phyloP scores from a whole-genome alignment of 2,113 vertebrate genomes.

The Brachyhypopomus occidentalis region DNA sequence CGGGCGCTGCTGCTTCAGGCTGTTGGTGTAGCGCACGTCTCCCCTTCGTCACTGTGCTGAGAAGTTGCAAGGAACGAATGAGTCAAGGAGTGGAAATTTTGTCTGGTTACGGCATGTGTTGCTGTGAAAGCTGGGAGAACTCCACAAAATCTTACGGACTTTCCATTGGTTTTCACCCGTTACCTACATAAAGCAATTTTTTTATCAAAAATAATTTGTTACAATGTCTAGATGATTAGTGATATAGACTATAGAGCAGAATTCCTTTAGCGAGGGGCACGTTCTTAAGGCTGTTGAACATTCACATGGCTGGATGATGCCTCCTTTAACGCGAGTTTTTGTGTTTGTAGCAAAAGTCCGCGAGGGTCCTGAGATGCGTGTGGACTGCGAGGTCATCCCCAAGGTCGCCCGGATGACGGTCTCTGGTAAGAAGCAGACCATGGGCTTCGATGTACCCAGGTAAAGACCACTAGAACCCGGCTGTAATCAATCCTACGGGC shows the following conservation, averaged over 20 bases:
- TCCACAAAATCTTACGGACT: background rate
- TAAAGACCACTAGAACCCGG: conserved; percentile 63
- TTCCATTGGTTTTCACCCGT: background rate
- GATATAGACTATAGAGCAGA: too few relatives aligned
- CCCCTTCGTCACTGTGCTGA: too few relatives aligned
- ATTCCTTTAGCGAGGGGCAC: too few relatives aligned
- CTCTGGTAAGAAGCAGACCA: conserved; percentile 95
- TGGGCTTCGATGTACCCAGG: conserved; percentile 96
- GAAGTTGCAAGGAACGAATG: background rate
- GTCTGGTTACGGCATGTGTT: background rate
- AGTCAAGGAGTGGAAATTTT: background rate
- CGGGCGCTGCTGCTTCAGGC: too few relatives aligned
- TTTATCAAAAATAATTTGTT: too few relatives aligned
- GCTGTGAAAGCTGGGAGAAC: background rate
- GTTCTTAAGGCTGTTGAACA: too few relatives aligned
- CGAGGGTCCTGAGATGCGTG: conserved; percentile 74
- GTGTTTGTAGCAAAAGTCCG: conserved; percentile 80
- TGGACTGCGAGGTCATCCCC: conserved; percentile 88
- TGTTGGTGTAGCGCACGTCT: too few relatives aligned
- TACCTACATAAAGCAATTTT: too few relatives aligned
- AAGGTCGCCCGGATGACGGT: conserved; percentile 98
- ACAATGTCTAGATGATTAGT: too few relatives aligned
- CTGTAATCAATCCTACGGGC: too few relatives aligned
- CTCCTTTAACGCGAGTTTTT: background rate
- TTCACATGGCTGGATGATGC: too few relatives aligned